Evolutionary conservation across 2,888 invertebrate genomes (phyloP), one percentile per base, ranked within the genome.

Genomic region (Nowickia ferox): DNA sequence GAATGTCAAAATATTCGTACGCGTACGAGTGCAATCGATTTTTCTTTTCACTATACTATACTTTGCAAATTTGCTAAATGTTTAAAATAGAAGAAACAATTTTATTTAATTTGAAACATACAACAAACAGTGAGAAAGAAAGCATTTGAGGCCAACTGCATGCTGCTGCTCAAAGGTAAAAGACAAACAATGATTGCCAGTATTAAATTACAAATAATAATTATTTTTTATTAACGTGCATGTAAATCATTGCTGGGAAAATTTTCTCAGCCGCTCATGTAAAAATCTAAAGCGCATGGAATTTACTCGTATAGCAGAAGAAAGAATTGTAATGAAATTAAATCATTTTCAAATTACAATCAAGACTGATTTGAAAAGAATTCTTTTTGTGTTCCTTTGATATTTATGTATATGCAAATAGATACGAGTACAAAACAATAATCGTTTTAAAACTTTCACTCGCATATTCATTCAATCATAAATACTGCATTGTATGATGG

Each of bases 171-270:
- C 22, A 22, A 42, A 51, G 9, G n/a, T 19, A 48, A 19, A 46
- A 38, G 19, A 76, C 17, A 57, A 68, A 13, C 44, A 15, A 69
- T 30, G 48, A 68, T 59, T 77, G 48, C 19, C 13, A n/a, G 13
- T 68, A 51, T 69, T 61, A 59, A 42, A 59, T 78, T 78, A 51
- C 48, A 69, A 42, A 51, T 22, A n/a, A n/a, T 69, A 68, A 69
- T 51, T 69, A n/a, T 15, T 19, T 38, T 19, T 42, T 15, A 17
- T 1, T 55, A 19, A 0, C 22, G 11, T n/a, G 17, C 13, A n/a
- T 55, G 76, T 15, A 75, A 65, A 46, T 53, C 44, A 19, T 17
- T 17, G 17, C 15, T 42, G 76, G 57, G 76, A 76, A 76, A 66
- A 19, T 55, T 30, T 40, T 57, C 44, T 13, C 6, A 9, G n/a